These are phyloP conservation scores for Microctonus hyperodae DNA, from an alignment of 2,888 invertebrate genomes.

Conservation along the genomic window DNA sequence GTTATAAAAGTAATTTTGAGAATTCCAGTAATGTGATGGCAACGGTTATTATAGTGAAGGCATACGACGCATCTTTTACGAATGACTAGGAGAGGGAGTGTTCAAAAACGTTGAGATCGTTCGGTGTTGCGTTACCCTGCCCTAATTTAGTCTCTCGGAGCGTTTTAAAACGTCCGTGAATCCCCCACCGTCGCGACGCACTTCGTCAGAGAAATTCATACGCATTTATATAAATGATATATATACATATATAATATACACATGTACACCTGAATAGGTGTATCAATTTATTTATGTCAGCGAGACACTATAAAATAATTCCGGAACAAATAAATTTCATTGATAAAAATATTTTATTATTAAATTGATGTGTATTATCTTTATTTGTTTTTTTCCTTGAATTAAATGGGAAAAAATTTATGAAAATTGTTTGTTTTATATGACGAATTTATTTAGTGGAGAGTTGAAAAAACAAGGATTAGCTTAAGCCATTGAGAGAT, in stretches of 20 bases:
- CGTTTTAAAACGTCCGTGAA: slow-evolving; percentile 44
- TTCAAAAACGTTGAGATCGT: slow-evolving; percentile 36
- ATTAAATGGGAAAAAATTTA: background rate
- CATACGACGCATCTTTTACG: slow-evolving; percentile 11
- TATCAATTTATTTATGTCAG: background rate
- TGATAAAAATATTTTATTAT: too few relatives aligned
- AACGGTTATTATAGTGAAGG: slow-evolving; percentile 9
- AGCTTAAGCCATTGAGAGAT: background rate
- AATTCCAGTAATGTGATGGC: slow-evolving; percentile 25
- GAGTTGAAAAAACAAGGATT: background rate
- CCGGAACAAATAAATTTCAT: background rate
- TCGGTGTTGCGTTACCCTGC: slow-evolving; percentile 63
- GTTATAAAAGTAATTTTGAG: background rate
- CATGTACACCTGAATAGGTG: slow-evolving; percentile 1
- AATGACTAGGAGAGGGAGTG: slow-evolving; percentile 25
- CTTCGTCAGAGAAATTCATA: slow-evolving; percentile 53
- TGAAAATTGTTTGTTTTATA: background rate
- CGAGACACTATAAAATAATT: background rate
- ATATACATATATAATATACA: background rate
- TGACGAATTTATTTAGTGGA: background rate
- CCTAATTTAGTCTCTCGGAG: slow-evolving; percentile 61
- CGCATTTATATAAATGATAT: slow-evolving; percentile 17
- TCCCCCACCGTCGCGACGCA: slow-evolving; percentile 45
- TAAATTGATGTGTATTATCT: too few relatives aligned
- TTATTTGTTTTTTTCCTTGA: background rate